Evolutionary conservation across 2,113 vertebrate genomes (phyloP).

Genomic region (Otocyon megalotis): DNA sequence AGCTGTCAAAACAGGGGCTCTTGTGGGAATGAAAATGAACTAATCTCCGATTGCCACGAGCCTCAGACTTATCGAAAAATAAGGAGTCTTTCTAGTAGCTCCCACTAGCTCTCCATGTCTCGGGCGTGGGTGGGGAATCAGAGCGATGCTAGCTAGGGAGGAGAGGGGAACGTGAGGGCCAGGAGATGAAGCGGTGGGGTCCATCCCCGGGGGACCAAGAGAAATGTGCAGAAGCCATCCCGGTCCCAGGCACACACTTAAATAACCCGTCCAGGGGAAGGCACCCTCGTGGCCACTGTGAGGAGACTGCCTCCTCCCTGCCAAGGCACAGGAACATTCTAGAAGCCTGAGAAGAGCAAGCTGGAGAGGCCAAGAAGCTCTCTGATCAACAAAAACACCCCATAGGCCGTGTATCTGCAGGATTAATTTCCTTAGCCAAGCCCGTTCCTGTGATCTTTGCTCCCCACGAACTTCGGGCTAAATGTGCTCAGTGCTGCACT

Average conservation of each 20-base stretch:
- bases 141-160: neutral
- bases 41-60: neutral
- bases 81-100: neutral
- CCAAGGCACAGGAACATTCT: neutral
- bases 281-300: neutral
- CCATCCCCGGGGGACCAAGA: neutral
- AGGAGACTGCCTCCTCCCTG: neutral
- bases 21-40: neutral
- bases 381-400: neutral
- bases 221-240: neutral
- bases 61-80: neutral
- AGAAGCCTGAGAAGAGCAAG: neutral
- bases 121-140: neutral
- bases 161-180: no score
- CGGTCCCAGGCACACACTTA: neutral
- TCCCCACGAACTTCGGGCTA: neutral
- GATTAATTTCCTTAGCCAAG: neutral
- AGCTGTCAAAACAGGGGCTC: neutral
- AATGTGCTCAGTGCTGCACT: neutral
- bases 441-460: neutral
- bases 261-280: neutral
- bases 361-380: neutral
- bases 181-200: neutral
- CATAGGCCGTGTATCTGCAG: accelerated
- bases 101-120: neutral